Evolutionary conservation across 2,888 invertebrate genomes (phyloP).

Genomic region (Eurois occulta): DNA sequence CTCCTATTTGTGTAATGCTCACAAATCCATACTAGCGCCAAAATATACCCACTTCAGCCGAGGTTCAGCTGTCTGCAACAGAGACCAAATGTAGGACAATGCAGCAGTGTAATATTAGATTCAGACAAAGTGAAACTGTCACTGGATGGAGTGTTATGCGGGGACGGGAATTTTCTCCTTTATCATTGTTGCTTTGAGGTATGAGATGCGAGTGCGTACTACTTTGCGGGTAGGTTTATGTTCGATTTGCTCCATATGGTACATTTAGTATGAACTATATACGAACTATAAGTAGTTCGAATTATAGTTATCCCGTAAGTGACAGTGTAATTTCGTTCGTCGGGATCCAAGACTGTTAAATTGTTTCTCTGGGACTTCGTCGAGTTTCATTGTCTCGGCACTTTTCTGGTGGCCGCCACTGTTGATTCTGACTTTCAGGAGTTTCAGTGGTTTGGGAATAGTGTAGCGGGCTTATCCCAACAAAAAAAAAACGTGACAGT

Average conservation of each 20-base stretch:
- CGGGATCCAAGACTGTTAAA: too few relatives aligned
- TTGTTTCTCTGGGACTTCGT: too few relatives aligned
- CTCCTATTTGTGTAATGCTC: not conserved
- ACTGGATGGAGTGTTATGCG: conserved; percentile 24
- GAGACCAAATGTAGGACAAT: conserved; percentile 47
- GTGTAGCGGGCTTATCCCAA: too few relatives aligned
- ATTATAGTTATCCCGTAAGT: too few relatives aligned
- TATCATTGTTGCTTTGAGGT: not conserved
- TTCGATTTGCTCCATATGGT: not conserved
- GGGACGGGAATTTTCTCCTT: conserved; percentile 29
- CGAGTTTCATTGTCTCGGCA: too few relatives aligned
- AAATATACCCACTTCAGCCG: conserved; percentile 47
- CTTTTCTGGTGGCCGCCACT: too few relatives aligned
- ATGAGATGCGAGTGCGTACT: not conserved
- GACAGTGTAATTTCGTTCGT: too few relatives aligned
- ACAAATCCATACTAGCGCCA: conserved; percentile 6
- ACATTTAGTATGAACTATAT: too few relatives aligned
- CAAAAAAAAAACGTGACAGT: too few relatives aligned
- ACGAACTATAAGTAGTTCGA: not conserved
- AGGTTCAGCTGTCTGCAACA: conserved; percentile 45
- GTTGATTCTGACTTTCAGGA: too few relatives aligned
- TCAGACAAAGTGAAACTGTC: conserved; percentile 43
- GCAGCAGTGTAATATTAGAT: conserved; percentile 58
- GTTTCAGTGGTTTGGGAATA: too few relatives aligned
- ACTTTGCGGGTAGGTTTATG: not conserved